phyloP scores from a whole-genome alignment of 2,888 invertebrate species.

The Schrankia costaestrigalis region DNA sequence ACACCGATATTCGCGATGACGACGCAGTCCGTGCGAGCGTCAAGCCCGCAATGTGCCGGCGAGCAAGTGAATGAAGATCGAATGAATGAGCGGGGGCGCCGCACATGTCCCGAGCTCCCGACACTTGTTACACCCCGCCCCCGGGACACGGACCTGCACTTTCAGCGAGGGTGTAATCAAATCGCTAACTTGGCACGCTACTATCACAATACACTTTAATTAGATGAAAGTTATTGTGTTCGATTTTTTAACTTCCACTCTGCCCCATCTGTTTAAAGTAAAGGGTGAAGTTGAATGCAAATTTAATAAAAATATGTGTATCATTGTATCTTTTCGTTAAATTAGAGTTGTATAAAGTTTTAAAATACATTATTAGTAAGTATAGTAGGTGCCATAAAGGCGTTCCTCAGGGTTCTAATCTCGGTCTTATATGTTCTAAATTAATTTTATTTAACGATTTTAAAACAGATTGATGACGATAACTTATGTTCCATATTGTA shows the following conservation, averaged over 20 bases:
- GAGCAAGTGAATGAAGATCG: constrained; percentile 30
- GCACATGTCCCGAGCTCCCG: constrained; percentile 49
- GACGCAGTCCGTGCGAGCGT: constrained; percentile 23
- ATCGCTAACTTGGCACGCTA: constrained; percentile 49
- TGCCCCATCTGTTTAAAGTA: constrained; percentile 3
- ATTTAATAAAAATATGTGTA: no score
- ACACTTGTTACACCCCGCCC: constrained; percentile 76
- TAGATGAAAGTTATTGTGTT: constrained; percentile 39
- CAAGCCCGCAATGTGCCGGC: constrained; percentile 29
- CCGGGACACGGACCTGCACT: constrained; percentile 46
- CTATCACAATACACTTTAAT: constrained; percentile 57
- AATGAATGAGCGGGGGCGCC: constrained; percentile 45
- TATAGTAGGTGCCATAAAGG: no score
- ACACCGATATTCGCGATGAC: constrained; percentile 10
- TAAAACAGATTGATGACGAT: no score
- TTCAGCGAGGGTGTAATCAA: constrained; percentile 63
- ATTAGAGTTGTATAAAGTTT: no score
- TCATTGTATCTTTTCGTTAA: no score
- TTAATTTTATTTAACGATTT: no score
- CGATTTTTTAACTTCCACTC: constrained; percentile 16
- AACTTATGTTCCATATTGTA: no score
- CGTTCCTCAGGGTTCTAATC: no score
- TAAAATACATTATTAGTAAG: no score
- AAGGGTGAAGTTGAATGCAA: neutral
- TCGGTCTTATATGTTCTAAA: no score